These are phyloP conservation scores for Macrocentrus cingulum DNA, from an alignment of 1,140 invertebrate species.

Conservation along the genomic window DNA sequence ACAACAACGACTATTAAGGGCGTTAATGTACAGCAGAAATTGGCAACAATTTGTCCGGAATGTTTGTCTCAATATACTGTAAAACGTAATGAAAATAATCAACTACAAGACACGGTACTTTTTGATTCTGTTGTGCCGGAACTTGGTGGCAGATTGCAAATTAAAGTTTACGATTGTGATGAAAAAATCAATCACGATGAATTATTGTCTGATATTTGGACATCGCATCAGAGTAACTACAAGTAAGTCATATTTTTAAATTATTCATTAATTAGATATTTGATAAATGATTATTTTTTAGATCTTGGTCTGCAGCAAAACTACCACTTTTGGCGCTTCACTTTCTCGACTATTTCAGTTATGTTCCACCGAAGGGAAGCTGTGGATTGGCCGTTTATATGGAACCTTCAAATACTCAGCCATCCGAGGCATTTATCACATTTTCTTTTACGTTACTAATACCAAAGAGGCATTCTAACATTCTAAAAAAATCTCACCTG, in stretches of 20 bases:
- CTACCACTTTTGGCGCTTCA: conserved; percentile 55
- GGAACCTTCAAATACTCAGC: conserved; percentile 39
- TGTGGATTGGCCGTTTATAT: conserved; percentile 52
- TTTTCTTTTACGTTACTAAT: conserved; percentile 8
- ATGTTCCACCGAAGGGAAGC: conserved; percentile 56
- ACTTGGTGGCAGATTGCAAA: conserved; percentile 53
- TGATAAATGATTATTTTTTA: conserved; percentile 28
- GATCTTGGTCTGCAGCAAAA: conserved; percentile 52
- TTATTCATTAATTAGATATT: no score
- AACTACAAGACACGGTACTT: conserved; percentile 21
- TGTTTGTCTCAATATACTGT: conserved; percentile 44
- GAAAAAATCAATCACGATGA: conserved; percentile 44
- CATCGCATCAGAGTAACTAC: conserved; percentile 57
- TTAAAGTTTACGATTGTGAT: conserved; percentile 58
- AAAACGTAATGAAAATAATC: conserved; percentile 43
- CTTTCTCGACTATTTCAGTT: conserved; percentile 57
- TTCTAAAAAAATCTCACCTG: no score
- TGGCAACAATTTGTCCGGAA: conserved; percentile 41
- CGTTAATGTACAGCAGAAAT: conserved; percentile 36
- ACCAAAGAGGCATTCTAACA: no score
- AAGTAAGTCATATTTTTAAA: conserved; percentile 49
- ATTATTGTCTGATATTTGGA: conserved; percentile 52
- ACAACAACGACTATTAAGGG: conserved; percentile 50
- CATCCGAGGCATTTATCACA: conserved; percentile 39
- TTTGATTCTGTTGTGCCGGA: conserved; percentile 52